A percentile compares a stretch with the other conserved stretches of the same genome.
These are phyloP conservation scores for Cyprinella venusta DNA, from an alignment of 2,797 vertebrate genomes.

Conservation along the genomic window DNA sequence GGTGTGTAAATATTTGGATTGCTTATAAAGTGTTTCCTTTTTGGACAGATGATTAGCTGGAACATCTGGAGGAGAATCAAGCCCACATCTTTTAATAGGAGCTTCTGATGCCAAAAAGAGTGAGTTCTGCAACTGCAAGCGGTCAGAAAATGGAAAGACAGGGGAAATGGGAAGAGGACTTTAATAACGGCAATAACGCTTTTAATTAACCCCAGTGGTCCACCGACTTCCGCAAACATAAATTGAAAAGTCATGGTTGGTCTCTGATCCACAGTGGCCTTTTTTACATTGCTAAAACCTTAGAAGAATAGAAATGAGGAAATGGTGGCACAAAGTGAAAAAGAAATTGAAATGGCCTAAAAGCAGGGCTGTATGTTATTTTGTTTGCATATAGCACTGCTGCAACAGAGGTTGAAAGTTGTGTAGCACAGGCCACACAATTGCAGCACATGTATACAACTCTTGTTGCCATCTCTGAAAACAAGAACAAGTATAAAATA, in stretches of 20 bases:
- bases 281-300: background rate
- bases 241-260: conserved; percentile 27
- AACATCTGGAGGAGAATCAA: conserved; percentile 60
- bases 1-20: conserved; percentile 51
- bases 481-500: too few relatives aligned
- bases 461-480: too few relatives aligned
- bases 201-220: conserved; percentile 62
- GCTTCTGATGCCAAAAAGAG: conserved; percentile 44
- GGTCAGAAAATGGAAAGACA: conserved; percentile 22
- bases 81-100: conserved; percentile 50
- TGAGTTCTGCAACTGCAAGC: conserved; percentile 42
- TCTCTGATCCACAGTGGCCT: background rate
- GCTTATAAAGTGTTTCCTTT: conserved; percentile 50
- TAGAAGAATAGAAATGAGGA: conserved; percentile 10
- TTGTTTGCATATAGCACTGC: too few relatives aligned
- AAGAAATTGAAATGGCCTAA: conserved; percentile 11
- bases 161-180: conserved; percentile 45
- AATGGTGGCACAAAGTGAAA: background rate
- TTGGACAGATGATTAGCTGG: conserved; percentile 50
- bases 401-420: too few relatives aligned
- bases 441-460: too few relatives aligned
- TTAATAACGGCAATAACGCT: conserved; percentile 61
- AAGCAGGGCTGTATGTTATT: background rate
- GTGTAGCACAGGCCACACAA: too few relatives aligned
- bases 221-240: conserved; percentile 36